These are phyloP conservation scores for Pelagia noctiluca DNA, from an alignment of 30 jellyfish, hydroid and myxozoan species.

Conservation along the genomic window DNA sequence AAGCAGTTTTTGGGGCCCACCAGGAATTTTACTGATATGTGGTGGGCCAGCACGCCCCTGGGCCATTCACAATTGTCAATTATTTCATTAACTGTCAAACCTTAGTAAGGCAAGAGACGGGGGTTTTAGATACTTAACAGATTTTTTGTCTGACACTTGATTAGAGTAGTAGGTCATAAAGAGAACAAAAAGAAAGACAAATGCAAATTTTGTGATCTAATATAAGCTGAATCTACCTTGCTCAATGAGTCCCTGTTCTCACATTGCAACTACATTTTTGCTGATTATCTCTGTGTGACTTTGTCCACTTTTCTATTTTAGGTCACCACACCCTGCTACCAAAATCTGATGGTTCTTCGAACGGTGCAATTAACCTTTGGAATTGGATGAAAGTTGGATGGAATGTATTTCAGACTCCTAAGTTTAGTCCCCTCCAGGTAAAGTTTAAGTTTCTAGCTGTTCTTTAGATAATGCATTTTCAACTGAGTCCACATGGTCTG, in stretches of 20 bases:
- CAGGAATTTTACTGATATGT: too few relatives aligned
- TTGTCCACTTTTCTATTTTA: slow-evolving; percentile 1
- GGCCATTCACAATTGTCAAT: too few relatives aligned
- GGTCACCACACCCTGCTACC: slow-evolving; percentile 90
- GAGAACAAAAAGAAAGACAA: neutral
- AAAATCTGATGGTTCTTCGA: slow-evolving; percentile 70
- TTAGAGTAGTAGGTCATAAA: neutral
- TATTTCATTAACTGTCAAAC: too few relatives aligned
- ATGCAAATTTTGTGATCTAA: too few relatives aligned
- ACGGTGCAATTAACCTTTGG: slow-evolving; percentile 46
- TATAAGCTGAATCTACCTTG: too few relatives aligned
- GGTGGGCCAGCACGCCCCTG: too few relatives aligned
- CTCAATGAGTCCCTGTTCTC: too few relatives aligned
- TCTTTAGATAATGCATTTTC: neutral
- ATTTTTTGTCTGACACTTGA: neutral
- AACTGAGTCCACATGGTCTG: neutral
- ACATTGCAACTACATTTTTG: too few relatives aligned
- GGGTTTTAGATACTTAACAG: neutral
- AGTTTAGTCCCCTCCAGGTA: slow-evolving; percentile 85
- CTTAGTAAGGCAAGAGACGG: neutral
- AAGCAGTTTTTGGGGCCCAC: too few relatives aligned
- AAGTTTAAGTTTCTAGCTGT: too few relatives aligned
- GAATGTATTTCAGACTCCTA: slow-evolving; percentile 68
- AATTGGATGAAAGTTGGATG: slow-evolving; percentile 80
- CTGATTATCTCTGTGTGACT: too few relatives aligned